phyloP scores from a whole-genome alignment of 2,888 invertebrate species.

The Ochropleura leucogaster region DNA sequence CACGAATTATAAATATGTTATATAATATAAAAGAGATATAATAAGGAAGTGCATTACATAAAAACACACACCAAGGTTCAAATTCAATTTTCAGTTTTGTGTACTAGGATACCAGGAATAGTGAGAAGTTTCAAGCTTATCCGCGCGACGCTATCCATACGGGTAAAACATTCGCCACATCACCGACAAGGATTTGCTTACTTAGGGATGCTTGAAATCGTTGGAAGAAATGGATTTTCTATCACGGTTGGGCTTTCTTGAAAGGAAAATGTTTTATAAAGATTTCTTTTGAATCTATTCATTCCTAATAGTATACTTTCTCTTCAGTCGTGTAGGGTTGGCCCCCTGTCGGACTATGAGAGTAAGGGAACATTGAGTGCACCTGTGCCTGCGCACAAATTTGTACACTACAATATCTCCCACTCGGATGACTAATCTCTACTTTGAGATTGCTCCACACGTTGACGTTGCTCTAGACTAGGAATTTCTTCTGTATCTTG shows the following conservation, averaged over 20 bases:
- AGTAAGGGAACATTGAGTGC: too few species aligned
- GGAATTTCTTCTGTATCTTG: too few species aligned
- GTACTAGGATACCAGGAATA: conserved; percentile 15
- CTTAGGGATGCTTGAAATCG: conserved; percentile 25
- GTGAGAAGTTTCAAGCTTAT: conserved; percentile 16
- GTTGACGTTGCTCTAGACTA: too few species aligned
- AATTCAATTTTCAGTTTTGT: background rate
- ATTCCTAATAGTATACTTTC: background rate
- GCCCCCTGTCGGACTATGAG: too few species aligned
- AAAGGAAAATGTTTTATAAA: conserved; percentile 4
- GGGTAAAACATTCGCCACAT: conserved; percentile 35
- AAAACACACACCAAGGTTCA: background rate
- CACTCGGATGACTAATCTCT: too few species aligned
- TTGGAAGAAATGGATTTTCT: conserved; percentile 30
- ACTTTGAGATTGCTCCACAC: too few species aligned
- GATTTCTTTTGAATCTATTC: background rate
- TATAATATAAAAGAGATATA: too few species aligned
- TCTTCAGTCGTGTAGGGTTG: too few species aligned
- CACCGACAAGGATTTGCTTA: conserved; percentile 35
- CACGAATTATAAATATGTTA: too few species aligned
- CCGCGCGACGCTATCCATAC: conserved; percentile 15
- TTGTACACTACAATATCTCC: too few species aligned
- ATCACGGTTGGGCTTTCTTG: background rate
- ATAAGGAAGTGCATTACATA: background rate
- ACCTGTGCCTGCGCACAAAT: too few species aligned